A percentile compares a stretch with the other conserved stretches of the same genome.
phyloP scores from a whole-genome alignment of 2,113 vertebrate species.

The Pangasianodon gigas region DNA sequence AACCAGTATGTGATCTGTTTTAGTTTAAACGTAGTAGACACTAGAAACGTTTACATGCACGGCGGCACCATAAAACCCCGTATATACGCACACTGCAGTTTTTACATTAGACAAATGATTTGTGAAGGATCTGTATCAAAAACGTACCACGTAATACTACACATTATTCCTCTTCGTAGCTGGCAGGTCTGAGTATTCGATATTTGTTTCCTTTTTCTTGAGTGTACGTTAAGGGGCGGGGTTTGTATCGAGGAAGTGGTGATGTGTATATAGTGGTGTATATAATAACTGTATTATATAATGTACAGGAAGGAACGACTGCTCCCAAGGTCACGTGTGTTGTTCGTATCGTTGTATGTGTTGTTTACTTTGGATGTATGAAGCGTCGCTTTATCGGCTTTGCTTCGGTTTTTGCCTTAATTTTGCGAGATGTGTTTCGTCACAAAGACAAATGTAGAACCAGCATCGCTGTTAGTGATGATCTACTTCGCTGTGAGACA shows the following conservation, averaged over 20 bases:
- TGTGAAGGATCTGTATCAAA: background rate
- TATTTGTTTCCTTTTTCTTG: background rate
- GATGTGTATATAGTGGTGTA: background rate
- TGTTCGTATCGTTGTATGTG: background rate
- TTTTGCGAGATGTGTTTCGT: background rate
- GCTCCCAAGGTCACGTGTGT: background rate
- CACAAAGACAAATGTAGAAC: background rate
- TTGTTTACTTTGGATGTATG: too few relatives aligned
- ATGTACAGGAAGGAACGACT: background rate
- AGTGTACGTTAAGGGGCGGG: background rate
- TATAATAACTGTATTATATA: background rate
- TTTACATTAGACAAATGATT: too few relatives aligned
- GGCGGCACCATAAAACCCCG: too few relatives aligned
- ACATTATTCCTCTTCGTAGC: background rate
- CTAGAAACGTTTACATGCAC: too few relatives aligned
- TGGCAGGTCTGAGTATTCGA: background rate
- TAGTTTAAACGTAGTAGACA: too few relatives aligned
- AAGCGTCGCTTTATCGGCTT: background rate
- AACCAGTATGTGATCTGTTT: too few relatives aligned
- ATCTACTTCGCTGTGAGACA: background rate
- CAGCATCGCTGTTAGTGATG: background rate
- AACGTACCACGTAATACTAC: too few relatives aligned
- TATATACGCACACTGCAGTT: too few relatives aligned
- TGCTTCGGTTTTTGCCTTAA: background rate
- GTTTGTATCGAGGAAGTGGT: background rate